phyloP scores from a whole-genome alignment of 2,113 vertebrate species.

The Lynx canadensis region DNA sequence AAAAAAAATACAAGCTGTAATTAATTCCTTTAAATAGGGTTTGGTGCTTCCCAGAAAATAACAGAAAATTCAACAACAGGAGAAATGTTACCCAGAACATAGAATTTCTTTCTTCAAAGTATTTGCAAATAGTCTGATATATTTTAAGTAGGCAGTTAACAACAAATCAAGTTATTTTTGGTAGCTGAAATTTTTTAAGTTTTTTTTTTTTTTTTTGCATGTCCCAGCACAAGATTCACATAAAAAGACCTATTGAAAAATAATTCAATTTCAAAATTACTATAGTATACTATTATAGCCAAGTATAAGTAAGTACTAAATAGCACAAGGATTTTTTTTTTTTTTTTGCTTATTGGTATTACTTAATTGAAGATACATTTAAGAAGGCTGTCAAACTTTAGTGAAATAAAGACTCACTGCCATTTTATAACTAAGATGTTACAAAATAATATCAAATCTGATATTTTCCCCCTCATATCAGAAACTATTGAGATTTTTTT shows the following conservation, averaged over 20 bases:
- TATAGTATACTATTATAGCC: neutral
- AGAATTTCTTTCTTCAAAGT: conserved; percentile 75
- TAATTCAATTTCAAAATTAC: neutral
- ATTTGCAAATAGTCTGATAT: conserved; percentile 77
- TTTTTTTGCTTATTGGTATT: neutral
- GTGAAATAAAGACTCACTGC: neutral
- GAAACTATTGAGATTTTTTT: neutral
- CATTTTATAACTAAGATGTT: neutral
- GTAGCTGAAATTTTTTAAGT: conserved; percentile 50
- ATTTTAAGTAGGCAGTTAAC: conserved; percentile 72
- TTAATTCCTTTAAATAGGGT: conserved; percentile 74
- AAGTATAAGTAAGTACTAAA: neutral
- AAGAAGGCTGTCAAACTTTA: neutral
- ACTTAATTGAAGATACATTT: neutral
- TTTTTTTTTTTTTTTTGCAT: neutral
- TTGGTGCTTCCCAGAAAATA: conserved; percentile 65
- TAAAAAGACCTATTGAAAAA: conserved; percentile 39
- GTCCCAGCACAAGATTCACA: neutral
- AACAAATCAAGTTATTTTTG: conserved; percentile 72
- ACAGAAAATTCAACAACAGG: conserved; percentile 62
- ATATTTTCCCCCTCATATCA: neutral
- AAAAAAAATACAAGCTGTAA: conserved; percentile 56
- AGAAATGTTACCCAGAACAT: conserved; percentile 68
- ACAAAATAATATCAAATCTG: neutral
- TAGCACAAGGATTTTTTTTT: neutral